Base-by-base conservation (phyloP, 2,888 invertebrate species). In the Eugnorisma glareosa region DNA sequence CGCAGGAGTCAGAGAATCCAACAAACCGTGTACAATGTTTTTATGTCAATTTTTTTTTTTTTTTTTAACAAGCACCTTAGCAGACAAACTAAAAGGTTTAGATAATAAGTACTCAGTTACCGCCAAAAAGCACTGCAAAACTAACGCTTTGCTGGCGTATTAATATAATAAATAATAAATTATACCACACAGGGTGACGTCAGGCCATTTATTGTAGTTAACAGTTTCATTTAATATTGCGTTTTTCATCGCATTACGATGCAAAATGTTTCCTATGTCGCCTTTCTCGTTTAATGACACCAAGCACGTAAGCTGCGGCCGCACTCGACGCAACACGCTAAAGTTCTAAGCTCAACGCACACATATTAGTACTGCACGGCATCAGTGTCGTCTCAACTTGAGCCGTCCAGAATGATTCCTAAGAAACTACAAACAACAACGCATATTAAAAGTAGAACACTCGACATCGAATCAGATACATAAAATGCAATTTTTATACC, bases 251-350 rank as follows among this genome's bases (percentile, higher is more conserved):
- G n/a, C 43, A 51, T 61, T 37, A 63, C 28, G 61, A 28, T 28
- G 51, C 43, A 63, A 79, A 79, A 54, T 63, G 13, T 45, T 54
- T 37, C 21, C 43, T 45, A 54, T 37, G 6, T 51, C 28, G 8
- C 21, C n/a, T 54, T 54, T 15, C 15, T 6, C 75, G n/a, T 45
- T 77, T 72, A 63, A 71, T 79, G 51, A 79, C 28, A 79, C 80
- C 24, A 35, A 40, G 37, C 77, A 81, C 77, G 70, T 82, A 64
- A 18, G 31, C 59, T 66, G 66, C 2, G 31, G n/a, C 35, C 18
- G 35, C 24, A 45, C 45, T 59, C 35, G 35, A 54, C 59, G 21
- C 21, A 61, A n/a, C 51, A 73, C 66, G 57, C 54, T 54, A 57
- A 76, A 57, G 37, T 76, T 59, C 21, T 59, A 31, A 59, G 31